phyloP scores from a whole-genome alignment of 2,888 invertebrate species.

The Rhodophaea formosa region DNA sequence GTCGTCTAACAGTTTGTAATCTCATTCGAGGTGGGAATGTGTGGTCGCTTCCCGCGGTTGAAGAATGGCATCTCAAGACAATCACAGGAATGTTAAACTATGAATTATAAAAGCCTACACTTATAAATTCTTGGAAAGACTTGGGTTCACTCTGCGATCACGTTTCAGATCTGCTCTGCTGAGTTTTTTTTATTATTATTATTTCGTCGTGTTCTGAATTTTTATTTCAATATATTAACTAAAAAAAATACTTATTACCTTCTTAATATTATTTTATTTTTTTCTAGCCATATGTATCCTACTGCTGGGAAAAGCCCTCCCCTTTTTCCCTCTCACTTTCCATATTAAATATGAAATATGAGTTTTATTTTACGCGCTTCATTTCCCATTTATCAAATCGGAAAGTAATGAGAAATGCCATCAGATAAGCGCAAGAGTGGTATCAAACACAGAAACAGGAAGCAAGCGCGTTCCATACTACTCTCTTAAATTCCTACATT shows the following conservation, averaged over 20 bases:
- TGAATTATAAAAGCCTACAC: slow-evolving; percentile 16
- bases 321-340: too few species aligned
- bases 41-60: background rate
- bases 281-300: too few species aligned
- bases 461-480: background rate
- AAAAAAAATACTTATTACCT: too few species aligned
- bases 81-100: slow-evolving; percentile 5
- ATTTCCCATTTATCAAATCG: background rate
- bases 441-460: background rate
- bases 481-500: slow-evolving; percentile 5
- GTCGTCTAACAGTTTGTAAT: background rate
- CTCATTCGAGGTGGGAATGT: slow-evolving; percentile 2
- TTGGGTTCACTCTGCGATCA: background rate
- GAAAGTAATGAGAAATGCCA: background rate
- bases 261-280: too few species aligned
- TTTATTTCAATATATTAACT: too few species aligned
- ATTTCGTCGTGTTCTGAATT: too few species aligned
- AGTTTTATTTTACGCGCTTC: too few species aligned
- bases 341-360: too few species aligned
- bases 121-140: background rate
- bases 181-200: background rate
- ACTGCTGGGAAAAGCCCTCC: too few species aligned
- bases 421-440: background rate
- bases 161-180: background rate
- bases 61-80: slow-evolving; percentile 10